phyloP scores from a whole-genome alignment of 2,888 invertebrate species.

The Campopleginae sp. region DNA sequence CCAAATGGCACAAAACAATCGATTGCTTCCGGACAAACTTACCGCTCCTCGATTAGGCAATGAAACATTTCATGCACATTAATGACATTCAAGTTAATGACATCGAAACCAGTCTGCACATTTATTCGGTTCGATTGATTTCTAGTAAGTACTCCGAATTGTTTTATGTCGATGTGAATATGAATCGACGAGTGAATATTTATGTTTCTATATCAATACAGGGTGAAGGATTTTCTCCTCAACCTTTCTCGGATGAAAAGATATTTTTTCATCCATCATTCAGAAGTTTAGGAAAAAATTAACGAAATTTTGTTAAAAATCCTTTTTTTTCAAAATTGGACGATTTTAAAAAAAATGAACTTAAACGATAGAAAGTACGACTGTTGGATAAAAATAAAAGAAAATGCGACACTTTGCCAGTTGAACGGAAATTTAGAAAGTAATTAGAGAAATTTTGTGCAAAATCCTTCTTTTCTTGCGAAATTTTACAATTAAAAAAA shows the following conservation, averaged over 20 bases:
- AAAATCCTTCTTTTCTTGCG: no score
- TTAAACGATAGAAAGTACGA: no score
- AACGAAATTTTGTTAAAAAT: not conserved
- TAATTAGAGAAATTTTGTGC: not conserved
- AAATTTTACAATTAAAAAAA: no score
- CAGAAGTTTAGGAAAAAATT: no score
- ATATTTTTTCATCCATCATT: no score
- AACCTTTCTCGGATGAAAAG: no score
- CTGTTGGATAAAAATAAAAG: not conserved
- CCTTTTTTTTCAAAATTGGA: no score
- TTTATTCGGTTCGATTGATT: slow-evolving; percentile 50
- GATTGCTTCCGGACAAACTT: slow-evolving; percentile 61
- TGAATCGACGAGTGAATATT: slow-evolving; percentile 54
- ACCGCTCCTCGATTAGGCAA: slow-evolving; percentile 69
- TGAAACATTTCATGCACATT: slow-evolving; percentile 70
- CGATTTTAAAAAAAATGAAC: no score
- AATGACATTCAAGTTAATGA: slow-evolving; percentile 65
- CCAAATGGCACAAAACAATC: slow-evolving; percentile 56
- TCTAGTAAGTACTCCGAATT: slow-evolving; percentile 51
- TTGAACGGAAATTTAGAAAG: no score
- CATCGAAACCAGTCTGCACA: slow-evolving; percentile 53
- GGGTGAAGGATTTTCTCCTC: not conserved
- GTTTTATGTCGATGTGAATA: slow-evolving; percentile 45
- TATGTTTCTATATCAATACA: slow-evolving; percentile 5
- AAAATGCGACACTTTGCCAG: not conserved